Evolutionary conservation across 2,888 invertebrate species (phyloP).

Genomic region (Hirudinaria manillensis): DNA sequence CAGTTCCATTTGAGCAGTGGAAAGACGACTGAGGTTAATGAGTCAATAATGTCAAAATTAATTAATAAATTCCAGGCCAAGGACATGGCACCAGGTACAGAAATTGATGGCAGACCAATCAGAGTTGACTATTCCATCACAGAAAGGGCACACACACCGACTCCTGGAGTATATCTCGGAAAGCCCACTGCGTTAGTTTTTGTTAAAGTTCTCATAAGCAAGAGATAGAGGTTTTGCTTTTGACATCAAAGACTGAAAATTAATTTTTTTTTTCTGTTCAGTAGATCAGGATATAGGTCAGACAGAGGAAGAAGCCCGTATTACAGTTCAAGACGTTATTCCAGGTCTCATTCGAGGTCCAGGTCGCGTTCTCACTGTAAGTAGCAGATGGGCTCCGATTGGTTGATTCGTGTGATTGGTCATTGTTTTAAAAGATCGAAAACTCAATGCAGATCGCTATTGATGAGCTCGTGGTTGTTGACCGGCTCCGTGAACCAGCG

Average conservation of each 20-base stretch:
- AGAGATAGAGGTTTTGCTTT: not conserved
- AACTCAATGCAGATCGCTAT: not conserved
- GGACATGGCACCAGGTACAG: constrained; percentile 85
- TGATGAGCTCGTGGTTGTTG: not conserved
- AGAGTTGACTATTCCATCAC: constrained; percentile 93
- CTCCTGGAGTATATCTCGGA: constrained; percentile 94
- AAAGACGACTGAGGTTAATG: not conserved
- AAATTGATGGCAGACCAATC: constrained; percentile 84
- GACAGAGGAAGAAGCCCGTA: not conserved
- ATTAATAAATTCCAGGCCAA: constrained; percentile 63
- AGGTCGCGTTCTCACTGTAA: constrained; percentile 68
- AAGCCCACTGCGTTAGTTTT: constrained; percentile 53
- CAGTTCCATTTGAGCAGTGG: not conserved
- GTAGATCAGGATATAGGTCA: constrained; percentile 68
- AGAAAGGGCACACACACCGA: constrained; percentile 92
- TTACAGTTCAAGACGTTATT: constrained; percentile 43
- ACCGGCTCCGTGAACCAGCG: not conserved
- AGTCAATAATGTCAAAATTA: not conserved
- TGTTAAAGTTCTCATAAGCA: not conserved
- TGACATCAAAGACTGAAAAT: no score
- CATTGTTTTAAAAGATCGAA: not conserved
- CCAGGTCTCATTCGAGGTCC: constrained; percentile 71
- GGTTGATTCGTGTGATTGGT: not conserved
- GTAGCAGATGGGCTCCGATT: not conserved
- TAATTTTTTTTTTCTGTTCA: constrained; percentile 49